A percentile compares a stretch with the other conserved stretches of the same genome.
Conservation (phyloP, 2,888 invertebrate species). For the Campopleginae sp. region DNA sequence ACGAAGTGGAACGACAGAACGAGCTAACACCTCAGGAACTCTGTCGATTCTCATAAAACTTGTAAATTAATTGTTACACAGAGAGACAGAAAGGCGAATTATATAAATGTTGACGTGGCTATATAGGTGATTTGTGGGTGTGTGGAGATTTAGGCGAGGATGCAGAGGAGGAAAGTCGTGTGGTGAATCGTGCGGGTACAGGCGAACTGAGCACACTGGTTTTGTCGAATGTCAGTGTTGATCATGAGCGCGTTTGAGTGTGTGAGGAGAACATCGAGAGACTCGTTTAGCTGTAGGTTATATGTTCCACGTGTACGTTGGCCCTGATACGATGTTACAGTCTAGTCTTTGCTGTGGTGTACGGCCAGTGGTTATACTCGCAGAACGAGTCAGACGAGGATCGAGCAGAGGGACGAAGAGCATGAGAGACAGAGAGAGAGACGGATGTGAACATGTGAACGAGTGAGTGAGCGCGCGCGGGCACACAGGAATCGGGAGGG, state of each 20-base stretch:
- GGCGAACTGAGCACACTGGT: neutral
- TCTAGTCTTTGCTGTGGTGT: conserved; percentile 65
- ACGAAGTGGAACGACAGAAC: neutral
- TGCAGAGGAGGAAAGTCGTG: conserved; percentile 21
- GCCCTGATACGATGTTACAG: conserved; percentile 82
- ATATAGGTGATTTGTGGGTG: conserved; percentile 10
- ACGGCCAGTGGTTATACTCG: conserved; percentile 18
- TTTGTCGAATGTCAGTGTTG: conserved; percentile 7
- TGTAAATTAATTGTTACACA: neutral
- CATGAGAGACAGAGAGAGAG: conserved; percentile 8
- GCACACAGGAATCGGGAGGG: conserved; percentile 79
- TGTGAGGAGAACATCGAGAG: conserved; percentile 9
- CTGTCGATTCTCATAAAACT: neutral
- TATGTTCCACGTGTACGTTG: conserved; percentile 66
- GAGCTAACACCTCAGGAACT: conserved; percentile 32
- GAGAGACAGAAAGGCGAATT: neutral
- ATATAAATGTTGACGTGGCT: conserved; percentile 16
- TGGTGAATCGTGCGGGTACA: conserved; percentile 21
- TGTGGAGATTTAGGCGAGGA: neutral
- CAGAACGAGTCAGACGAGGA: conserved; percentile 23
- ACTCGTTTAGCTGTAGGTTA: conserved; percentile 43
- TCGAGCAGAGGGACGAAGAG: neutral
- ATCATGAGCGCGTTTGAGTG: neutral
- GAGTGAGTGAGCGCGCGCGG: conserved; percentile 58
- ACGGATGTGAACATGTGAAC: conserved; percentile 1